phyloP scores from a whole-genome alignment of 2,113 vertebrate species.

The Misgurnus mizolepis region DNA sequence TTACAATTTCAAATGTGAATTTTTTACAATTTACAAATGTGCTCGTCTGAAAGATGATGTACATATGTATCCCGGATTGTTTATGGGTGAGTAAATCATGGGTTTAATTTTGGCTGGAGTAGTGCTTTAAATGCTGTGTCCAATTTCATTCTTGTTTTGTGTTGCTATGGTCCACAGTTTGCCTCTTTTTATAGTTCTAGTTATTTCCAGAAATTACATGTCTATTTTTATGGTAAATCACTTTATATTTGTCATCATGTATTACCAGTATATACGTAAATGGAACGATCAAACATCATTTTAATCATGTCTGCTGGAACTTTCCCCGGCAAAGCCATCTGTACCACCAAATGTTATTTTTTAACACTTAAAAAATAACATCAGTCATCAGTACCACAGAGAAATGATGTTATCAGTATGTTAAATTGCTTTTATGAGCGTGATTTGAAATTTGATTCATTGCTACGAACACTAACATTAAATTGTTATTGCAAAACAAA shows the following conservation, averaged over 20 bases:
- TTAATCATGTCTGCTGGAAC: constrained; percentile 24
- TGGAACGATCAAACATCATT: neutral
- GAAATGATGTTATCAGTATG: constrained; percentile 37
- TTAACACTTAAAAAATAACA: constrained; percentile 17
- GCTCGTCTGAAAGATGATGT: no score
- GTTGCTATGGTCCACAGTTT: neutral
- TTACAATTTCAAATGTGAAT: no score
- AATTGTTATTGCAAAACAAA: neutral
- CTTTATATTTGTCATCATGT: neutral
- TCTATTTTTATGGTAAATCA: neutral
- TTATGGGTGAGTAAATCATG: no score
- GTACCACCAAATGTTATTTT: constrained; percentile 48
- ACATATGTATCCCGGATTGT: no score
- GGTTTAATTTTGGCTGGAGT: no score
- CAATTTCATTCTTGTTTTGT: constrained; percentile 2
- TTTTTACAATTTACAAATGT: no score
- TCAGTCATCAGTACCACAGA: constrained; percentile 15
- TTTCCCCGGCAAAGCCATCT: constrained; percentile 49
- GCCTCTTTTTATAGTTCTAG: neutral
- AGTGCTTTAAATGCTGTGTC: neutral
- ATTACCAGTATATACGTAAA: neutral
- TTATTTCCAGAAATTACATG: neutral
- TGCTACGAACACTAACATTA: neutral
- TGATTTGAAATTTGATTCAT: neutral
- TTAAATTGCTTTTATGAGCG: constrained; percentile 14